Evolutionary conservation across 2,888 invertebrate species (phyloP).

Genomic region (Rhabditoides inermis): DNA sequence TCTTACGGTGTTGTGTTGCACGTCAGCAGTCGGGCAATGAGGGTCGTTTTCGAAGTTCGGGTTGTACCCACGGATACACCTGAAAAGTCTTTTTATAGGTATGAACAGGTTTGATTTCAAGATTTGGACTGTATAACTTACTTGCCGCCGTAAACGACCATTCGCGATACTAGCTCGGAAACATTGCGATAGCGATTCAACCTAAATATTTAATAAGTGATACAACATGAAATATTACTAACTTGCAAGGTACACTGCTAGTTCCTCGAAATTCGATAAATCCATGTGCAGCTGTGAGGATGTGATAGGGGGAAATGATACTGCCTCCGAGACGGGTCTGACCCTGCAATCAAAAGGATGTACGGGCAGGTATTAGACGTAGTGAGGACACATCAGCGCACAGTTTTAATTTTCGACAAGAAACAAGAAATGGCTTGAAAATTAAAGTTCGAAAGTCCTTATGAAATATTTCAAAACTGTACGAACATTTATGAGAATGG

Average conservation of each 20-base stretch:
- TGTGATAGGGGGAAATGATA: slow-evolving; percentile 48
- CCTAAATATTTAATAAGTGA: neutral
- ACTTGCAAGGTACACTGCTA: too few species aligned
- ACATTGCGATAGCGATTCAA: slow-evolving; percentile 5
- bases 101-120: too few species aligned
- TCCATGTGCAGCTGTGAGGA: slow-evolving; percentile 49
- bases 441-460: too few species aligned
- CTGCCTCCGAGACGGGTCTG: slow-evolving; percentile 39
- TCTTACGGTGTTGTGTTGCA: neutral
- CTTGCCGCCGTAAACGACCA: too few species aligned
- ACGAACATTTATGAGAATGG: slow-evolving; percentile 16
- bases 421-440: too few species aligned
- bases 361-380: neutral
- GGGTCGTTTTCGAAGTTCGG: too few species aligned
- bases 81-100: neutral
- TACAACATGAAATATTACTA: neutral
- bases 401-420: too few species aligned
- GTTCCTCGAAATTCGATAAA: slow-evolving; percentile 33
- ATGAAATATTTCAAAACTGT: neutral
- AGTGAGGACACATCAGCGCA: too few species aligned
- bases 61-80: neutral
- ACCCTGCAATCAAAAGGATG: slow-evolving; percentile 15
- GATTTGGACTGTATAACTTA: too few species aligned
- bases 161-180: too few species aligned
- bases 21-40: neutral